These are phyloP conservation scores for Crocuta crocuta DNA, from an alignment of 2,113 vertebrate genomes.

Conservation along the genomic window DNA sequence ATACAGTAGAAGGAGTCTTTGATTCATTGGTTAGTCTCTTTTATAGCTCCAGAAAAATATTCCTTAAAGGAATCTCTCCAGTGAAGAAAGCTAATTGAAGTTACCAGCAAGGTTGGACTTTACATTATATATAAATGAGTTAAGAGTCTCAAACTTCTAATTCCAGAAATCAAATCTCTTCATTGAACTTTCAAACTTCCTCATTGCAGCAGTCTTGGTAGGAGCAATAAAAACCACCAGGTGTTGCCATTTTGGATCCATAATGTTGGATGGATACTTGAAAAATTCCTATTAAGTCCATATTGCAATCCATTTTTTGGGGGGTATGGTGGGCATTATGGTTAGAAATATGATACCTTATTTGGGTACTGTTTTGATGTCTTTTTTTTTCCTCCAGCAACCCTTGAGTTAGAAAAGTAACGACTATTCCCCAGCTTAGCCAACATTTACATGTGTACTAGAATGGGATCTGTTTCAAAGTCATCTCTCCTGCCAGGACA, in stretches of 20 bases:
- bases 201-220: constrained; percentile 23
- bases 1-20: neutral
- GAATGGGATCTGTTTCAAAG: neutral
- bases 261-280: constrained; percentile 33
- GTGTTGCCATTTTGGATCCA: constrained; percentile 40
- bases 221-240: neutral
- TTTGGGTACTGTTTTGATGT: neutral
- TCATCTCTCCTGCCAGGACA: neutral
- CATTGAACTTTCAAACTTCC: constrained; percentile 32
- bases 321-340: neutral
- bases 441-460: neutral
- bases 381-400: neutral
- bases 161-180: constrained; percentile 13
- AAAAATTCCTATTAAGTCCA: constrained; percentile 32
- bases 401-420: constrained; percentile 44
- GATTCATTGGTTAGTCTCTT: neutral
- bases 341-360: neutral
- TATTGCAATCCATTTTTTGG: neutral
- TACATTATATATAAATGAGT: constrained; percentile 32
- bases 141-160: constrained; percentile 3
- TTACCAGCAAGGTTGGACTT: constrained; percentile 25
- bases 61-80: constrained; percentile 23
- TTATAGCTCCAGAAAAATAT: constrained; percentile 30
- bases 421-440: neutral
- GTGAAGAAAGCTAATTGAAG: neutral